Evolutionary conservation across 2,797 vertebrate genomes (phyloP).

Genomic region (Gobionotothen gibberifrons): DNA sequence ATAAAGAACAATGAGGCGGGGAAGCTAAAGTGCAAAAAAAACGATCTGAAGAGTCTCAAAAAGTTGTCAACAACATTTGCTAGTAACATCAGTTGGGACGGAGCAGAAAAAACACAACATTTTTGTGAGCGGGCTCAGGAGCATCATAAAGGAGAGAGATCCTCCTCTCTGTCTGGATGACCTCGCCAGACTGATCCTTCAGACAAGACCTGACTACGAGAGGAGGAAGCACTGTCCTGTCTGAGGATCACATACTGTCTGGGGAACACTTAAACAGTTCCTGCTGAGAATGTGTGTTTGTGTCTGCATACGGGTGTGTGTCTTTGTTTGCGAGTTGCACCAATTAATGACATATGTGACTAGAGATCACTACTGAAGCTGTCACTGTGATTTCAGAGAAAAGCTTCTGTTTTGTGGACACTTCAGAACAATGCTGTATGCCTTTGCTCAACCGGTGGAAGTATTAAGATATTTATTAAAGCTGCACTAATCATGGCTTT

Average conservation of each 20-base stretch:
- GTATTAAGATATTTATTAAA: not conserved
- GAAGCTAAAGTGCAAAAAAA: conserved; percentile 26
- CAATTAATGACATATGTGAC: conserved; percentile 77
- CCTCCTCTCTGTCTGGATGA: conserved; percentile 70
- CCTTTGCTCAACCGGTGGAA: conserved; percentile 14
- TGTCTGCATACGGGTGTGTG: conserved; percentile 17
- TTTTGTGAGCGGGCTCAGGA: conserved; percentile 69
- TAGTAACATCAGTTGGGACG: conserved; percentile 65
- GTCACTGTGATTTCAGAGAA: conserved; percentile 37
- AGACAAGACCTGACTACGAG: conserved; percentile 66
- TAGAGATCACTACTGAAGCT: conserved; percentile 58
- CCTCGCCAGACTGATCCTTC: conserved; percentile 79
- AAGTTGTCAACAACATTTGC: conserved; percentile 78
- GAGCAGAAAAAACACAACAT: conserved; percentile 57
- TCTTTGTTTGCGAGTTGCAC: conserved; percentile 51
- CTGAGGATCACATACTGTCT: conserved; percentile 79
- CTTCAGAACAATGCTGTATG: not conserved
- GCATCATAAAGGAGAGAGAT: conserved; percentile 72
- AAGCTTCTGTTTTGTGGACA: conserved; percentile 33
- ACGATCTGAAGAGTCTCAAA: conserved; percentile 66
- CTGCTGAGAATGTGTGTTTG: conserved; percentile 57
- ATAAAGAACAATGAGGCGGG: not conserved
- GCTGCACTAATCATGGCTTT: not conserved
- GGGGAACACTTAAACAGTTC: conserved; percentile 68
- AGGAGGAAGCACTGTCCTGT: conserved; percentile 79